Conservation (phyloP, 2,888 invertebrate genomes). For the Panzeria rudis region DNA sequence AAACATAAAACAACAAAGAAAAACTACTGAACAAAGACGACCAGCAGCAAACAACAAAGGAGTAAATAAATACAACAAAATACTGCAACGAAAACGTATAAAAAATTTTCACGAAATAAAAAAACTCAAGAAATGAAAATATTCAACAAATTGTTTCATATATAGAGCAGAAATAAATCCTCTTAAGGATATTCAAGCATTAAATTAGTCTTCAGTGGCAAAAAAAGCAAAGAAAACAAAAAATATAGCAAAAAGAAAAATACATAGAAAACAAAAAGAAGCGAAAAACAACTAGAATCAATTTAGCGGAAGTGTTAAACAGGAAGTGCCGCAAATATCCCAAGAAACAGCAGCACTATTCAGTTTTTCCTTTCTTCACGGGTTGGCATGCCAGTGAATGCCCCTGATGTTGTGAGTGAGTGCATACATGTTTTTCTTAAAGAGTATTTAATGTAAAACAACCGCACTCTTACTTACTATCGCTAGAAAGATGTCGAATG, state of each 20-base stretch:
- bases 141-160: slow-evolving; percentile 47
- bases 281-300: slow-evolving; percentile 12
- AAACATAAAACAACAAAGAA: slow-evolving; percentile 42
- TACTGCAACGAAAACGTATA: slow-evolving; percentile 24
- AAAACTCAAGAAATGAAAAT: slow-evolving; percentile 9
- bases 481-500: slow-evolving; percentile 78
- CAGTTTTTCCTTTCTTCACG: neutral
- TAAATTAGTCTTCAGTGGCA: slow-evolving; percentile 51
- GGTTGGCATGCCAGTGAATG: neutral
- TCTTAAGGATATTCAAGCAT: slow-evolving; percentile 58
- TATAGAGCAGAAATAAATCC: slow-evolving; percentile 51
- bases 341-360: slow-evolving; percentile 19
- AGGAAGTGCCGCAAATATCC: slow-evolving; percentile 43
- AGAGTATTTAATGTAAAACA: slow-evolving; percentile 27
- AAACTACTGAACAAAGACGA: slow-evolving; percentile 26
- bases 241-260: neutral
- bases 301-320: slow-evolving; percentile 64
- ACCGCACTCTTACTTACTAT: slow-evolving; percentile 28
- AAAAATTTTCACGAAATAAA: neutral
- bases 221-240: neutral
- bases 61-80: slow-evolving; percentile 23
- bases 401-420: slow-evolving; percentile 13
- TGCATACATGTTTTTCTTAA: slow-evolving; percentile 14
- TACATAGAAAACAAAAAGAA: neutral
- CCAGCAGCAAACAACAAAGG: slow-evolving; percentile 18